Conservation (phyloP, 92 coral and sea anemone genomes). For the Heteractis magnifica region DNA sequence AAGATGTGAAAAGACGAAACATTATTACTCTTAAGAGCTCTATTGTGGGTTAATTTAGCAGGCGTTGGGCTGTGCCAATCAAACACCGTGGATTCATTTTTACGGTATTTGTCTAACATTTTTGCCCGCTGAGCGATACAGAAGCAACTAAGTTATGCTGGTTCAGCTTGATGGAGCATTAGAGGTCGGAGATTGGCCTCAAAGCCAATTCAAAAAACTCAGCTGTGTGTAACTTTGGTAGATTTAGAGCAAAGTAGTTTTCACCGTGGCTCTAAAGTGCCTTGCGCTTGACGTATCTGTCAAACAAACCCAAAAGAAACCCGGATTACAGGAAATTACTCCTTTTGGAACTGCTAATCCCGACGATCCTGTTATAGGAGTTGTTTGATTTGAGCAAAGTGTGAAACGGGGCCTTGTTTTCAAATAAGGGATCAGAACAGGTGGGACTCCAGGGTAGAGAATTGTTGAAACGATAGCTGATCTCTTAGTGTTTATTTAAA, state of each 20-base stretch:
- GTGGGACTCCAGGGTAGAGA: conserved; percentile 43
- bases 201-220: conserved; percentile 16
- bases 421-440: conserved; percentile 59
- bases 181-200: conserved; percentile 19
- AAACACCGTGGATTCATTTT: conserved; percentile 17
- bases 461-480: conserved; percentile 51
- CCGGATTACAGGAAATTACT: conserved; percentile 55
- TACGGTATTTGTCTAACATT: conserved; percentile 60
- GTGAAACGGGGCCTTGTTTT: conserved; percentile 49
- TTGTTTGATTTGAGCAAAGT: conserved; percentile 68
- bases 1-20: conserved; percentile 43
- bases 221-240: conserved; percentile 37
- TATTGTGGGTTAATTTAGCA: conserved; percentile 46
- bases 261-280: conserved; percentile 21
- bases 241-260: conserved; percentile 15
- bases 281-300: conserved; percentile 39
- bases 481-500: conserved; percentile 54
- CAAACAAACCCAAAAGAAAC: conserved; percentile 30
- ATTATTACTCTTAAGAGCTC: conserved; percentile 48
- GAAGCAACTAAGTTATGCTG: neutral
- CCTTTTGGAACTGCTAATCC: conserved; percentile 59
- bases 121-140: conserved; percentile 35
- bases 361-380: conserved; percentile 54
- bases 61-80: conserved; percentile 40
- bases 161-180: conserved; percentile 26